Base-by-base conservation (phyloP, 2,797 vertebrate genomes). In the Nannoperca australis region DNA sequence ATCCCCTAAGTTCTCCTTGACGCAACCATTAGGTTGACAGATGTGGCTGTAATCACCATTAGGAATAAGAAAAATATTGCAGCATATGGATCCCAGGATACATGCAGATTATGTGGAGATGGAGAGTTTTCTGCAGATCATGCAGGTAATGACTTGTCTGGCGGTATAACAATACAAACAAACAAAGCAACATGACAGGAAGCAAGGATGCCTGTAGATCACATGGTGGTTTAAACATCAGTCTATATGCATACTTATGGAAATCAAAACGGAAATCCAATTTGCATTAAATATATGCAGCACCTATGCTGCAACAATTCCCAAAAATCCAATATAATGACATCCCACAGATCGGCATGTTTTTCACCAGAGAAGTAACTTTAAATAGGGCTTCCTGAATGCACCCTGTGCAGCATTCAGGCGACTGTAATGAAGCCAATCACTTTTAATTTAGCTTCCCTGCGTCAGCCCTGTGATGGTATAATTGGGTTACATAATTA, bases 401-500 rank as follows among this genome's bases (percentile, higher is more conserved):
- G 86, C 84, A 84, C 83, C 85, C 81, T 20, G 76, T 78, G 70
- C 87, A 58, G 89, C 88, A 81, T 91, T 86, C 81, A 86, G 85
- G 85, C 73, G 56, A 84, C 85, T 76, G 88, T 94, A 94, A 94
- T 94, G 93, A 93, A 93, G 87, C 90, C 91, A 87, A 92, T 93
- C 91, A 89, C 91, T 93, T 94, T 92, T 92, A 91, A 92, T 94
- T 93, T 92, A 89, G 87, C 83, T 79, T 88, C 79, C 66, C 86
- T 81, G 85, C 79, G 60, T 92, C 92, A 91, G 79, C 86, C 79
- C 79, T 88, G 80, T 91, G 89, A 93, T 91, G 89, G 86, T 91
- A 79, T 94, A 94, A 93, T 94, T 93, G 91, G 91, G 91, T 93
- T 92, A 93, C 91, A 90, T 92, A 92, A 94, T 94, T 93, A 93